These are phyloP conservation scores for Antheraea pernyi DNA, from an alignment of 1,140 invertebrate species.

Conservation along the genomic window DNA sequence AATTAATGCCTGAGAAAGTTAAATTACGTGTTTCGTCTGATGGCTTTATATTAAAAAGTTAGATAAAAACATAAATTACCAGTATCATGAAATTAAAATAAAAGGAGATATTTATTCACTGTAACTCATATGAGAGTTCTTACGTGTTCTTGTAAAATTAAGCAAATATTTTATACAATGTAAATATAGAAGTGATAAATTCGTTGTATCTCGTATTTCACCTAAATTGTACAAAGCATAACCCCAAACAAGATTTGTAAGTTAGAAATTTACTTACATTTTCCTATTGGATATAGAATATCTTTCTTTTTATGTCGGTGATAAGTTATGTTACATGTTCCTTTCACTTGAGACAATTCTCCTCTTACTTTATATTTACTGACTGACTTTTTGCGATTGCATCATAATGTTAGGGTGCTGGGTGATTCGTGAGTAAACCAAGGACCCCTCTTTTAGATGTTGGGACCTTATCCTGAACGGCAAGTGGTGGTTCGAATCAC, in stretches of 20 bases:
- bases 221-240: background rate
- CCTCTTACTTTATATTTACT: no score
- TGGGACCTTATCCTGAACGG: no score
- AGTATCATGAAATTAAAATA: background rate
- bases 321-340: background rate
- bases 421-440: no score
- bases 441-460: no score
- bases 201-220: background rate
- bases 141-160: no score
- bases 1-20: slow-evolving; percentile 27
- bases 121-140: background rate
- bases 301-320: background rate
- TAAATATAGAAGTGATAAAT: background rate
- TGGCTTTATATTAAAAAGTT: slow-evolving; percentile 16
- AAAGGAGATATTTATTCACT: background rate
- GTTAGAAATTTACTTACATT: background rate
- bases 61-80: slow-evolving; percentile 16
- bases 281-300: background rate
- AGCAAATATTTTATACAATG: no score
- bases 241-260: slow-evolving; percentile 1
- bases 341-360: background rate
- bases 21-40: slow-evolving; percentile 22
- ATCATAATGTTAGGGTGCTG: no score
- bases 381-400: no score
- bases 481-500: no score